phyloP scores from a whole-genome alignment of 2,797 vertebrate genomes.

The Centroberyx gerrardi region DNA sequence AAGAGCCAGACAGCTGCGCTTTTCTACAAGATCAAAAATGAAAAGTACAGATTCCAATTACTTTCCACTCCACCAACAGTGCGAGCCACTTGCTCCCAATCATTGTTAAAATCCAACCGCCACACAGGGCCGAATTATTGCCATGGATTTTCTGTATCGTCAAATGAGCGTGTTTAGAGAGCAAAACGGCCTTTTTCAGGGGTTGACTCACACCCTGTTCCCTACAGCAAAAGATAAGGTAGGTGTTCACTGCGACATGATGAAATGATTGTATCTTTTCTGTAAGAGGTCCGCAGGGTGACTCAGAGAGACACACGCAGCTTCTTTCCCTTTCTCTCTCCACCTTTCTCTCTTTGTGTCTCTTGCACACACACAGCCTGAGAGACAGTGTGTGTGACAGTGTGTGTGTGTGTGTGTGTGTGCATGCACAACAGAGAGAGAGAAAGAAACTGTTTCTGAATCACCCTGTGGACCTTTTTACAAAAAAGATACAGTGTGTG shows the following conservation, averaged over 20 bases:
- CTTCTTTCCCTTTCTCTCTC: slow-evolving; percentile 45
- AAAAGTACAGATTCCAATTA: slow-evolving; percentile 62
- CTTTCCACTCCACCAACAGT: slow-evolving; percentile 47
- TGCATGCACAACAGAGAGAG: slow-evolving; percentile 12
- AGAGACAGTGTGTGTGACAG: slow-evolving; percentile 5
- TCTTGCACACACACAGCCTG: slow-evolving; percentile 27
- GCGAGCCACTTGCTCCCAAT: slow-evolving; percentile 62
- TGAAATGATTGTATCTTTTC: slow-evolving; percentile 75
- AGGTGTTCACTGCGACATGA: slow-evolving; percentile 63
- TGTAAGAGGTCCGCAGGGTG: slow-evolving; percentile 69
- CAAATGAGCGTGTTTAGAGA: slow-evolving; percentile 60
- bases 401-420: slow-evolving; percentile 13
- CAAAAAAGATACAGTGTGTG: slow-evolving; percentile 8
- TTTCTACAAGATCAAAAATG: slow-evolving; percentile 32
- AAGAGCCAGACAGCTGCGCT: slow-evolving; percentile 52
- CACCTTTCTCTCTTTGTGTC: slow-evolving; percentile 51
- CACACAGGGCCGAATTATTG: slow-evolving; percentile 47
- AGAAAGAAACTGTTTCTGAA: slow-evolving; percentile 13
- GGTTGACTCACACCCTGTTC: slow-evolving; percentile 61
- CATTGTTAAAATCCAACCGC: slow-evolving; percentile 45
- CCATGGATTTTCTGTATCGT: slow-evolving; percentile 52
- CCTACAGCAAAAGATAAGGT: slow-evolving; percentile 65
- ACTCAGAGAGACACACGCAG: slow-evolving; percentile 54
- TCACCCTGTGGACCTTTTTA: slow-evolving; percentile 36
- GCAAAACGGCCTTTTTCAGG: slow-evolving; percentile 49